Percentiles rank a stretch among this genome's conserved stretches.
Evolutionary conservation across 2,113 vertebrate genomes (phyloP).

Genomic region (Burhinus oedicnemus): DNA sequence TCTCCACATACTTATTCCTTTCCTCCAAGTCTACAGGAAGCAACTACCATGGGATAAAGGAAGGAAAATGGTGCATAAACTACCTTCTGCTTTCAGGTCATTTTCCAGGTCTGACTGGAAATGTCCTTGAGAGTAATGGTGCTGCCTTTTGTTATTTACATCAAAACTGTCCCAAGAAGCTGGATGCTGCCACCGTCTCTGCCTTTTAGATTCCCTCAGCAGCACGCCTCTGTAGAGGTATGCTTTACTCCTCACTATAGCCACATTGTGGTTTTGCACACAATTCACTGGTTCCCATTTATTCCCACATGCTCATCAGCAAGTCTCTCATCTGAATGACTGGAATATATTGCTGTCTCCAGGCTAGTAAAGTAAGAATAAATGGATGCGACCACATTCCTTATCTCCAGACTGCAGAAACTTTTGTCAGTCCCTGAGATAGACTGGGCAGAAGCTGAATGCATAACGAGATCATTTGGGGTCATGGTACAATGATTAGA

Average conservation of each 20-base stretch:
- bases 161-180: not conserved
- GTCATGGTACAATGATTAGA: slow-evolving; percentile 68
- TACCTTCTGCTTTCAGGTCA: not conserved
- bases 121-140: not conserved
- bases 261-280: not conserved
- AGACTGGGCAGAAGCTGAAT: slow-evolving; percentile 55
- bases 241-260: not conserved
- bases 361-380: slow-evolving; percentile 59
- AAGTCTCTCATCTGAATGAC: slow-evolving; percentile 46
- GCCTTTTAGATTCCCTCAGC: not conserved
- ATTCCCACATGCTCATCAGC: slow-evolving; percentile 18
- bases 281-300: slow-evolving; percentile 11
- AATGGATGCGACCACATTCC: slow-evolving; percentile 53
- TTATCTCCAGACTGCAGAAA: slow-evolving; percentile 71
- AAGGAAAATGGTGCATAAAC: not conserved
- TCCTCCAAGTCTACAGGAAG: not conserved
- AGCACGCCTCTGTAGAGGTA: not conserved
- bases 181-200: not conserved
- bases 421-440: slow-evolving; percentile 60
- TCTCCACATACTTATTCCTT: not conserved
- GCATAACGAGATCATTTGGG: slow-evolving; percentile 62
- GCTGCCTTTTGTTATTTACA: not conserved
- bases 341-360: slow-evolving; percentile 59
- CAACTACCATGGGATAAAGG: not conserved
- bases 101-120: not conserved